phyloP scores from a whole-genome alignment of 2,888 invertebrate species.

The Siphonodentalium dalli region DNA sequence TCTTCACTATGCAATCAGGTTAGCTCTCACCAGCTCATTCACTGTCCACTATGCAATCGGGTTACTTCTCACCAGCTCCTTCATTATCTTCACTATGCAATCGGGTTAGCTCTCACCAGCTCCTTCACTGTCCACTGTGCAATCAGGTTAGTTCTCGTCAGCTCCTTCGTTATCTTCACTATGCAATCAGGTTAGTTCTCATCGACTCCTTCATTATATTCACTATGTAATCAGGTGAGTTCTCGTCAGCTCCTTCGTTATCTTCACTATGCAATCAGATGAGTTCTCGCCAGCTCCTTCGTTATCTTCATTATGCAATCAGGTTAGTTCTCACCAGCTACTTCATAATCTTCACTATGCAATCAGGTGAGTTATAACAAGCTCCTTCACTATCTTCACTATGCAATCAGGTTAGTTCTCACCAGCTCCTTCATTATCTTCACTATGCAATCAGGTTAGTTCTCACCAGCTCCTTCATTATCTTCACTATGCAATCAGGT shows the following conservation, averaged over 20 bases:
- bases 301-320: conserved; percentile 92
- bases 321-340: conserved; percentile 73
- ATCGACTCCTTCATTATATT: conserved; percentile 81
- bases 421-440: conserved; percentile 81
- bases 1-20: conserved; percentile 93
- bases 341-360: conserved; percentile 89
- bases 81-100: conserved; percentile 91
- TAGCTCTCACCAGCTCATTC: conserved; percentile 73
- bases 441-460: conserved; percentile 90
- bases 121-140: conserved; percentile 90
- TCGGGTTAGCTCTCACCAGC: conserved; percentile 75
- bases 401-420: conserved; percentile 82
- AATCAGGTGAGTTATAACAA: conserved; percentile 84
- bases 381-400: conserved; percentile 86
- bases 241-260: conserved; percentile 82
- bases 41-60: conserved; percentile 91
- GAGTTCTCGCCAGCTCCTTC: conserved; percentile 78
- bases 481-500: conserved; percentile 93
- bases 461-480: conserved; percentile 82
- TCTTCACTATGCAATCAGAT: conserved; percentile 93
- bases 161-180: conserved; percentile 86
- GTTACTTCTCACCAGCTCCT: conserved; percentile 82
- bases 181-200: conserved; percentile 82
- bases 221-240: conserved; percentile 90
- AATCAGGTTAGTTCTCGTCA: conserved; percentile 84